phyloP scores from a whole-genome alignment of 2,888 invertebrate genomes.

The Lasioglossum villosulum region DNA sequence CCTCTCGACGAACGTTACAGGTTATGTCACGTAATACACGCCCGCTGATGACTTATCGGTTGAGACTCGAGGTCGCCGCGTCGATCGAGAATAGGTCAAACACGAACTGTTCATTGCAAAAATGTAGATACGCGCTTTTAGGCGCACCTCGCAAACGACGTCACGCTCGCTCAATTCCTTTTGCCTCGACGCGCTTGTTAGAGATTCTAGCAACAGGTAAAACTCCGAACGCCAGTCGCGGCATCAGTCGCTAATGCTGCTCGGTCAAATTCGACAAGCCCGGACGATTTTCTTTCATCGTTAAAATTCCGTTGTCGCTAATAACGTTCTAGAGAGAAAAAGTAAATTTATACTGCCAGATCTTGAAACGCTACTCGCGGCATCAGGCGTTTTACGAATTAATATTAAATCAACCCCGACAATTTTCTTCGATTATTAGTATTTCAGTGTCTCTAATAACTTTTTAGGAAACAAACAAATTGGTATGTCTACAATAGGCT shows the following conservation, averaged over 20 bases:
- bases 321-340: background rate
- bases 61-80: slow-evolving; percentile 73
- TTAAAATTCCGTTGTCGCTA: background rate
- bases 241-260: background rate
- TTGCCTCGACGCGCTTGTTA: background rate
- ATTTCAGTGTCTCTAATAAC: background rate
- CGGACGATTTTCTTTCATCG: background rate
- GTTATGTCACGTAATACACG: slow-evolving; percentile 75
- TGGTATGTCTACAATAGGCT: background rate
- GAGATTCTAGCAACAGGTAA: slow-evolving; percentile 3
- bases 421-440: background rate
- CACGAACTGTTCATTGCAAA: slow-evolving; percentile 49
- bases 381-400: background rate
- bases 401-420: background rate
- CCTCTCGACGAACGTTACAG: slow-evolving; percentile 65
- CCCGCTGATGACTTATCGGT: slow-evolving; percentile 74
- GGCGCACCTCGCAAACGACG: background rate
- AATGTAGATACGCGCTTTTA: slow-evolving; percentile 18
- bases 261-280: background rate
- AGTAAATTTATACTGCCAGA: background rate
- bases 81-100: slow-evolving; percentile 68
- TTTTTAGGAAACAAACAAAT: background rate
- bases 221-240: background rate
- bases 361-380: background rate
- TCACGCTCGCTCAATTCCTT: background rate